These are phyloP conservation scores for Pagetopsis macropterus DNA, from an alignment of 2,797 vertebrate species.

Conservation along the genomic window DNA sequence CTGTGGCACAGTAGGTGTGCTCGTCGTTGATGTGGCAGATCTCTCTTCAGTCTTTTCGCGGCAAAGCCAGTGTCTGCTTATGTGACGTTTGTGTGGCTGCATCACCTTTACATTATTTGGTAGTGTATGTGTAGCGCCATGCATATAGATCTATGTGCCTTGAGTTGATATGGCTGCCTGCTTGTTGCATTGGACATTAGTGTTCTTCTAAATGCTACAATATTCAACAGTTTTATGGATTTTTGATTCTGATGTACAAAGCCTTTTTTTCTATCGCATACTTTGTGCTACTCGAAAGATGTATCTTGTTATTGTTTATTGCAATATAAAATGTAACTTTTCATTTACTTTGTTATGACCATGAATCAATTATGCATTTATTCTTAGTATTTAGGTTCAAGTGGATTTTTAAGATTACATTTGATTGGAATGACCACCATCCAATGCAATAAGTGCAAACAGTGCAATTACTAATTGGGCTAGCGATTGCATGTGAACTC, in stretches of 20 bases:
- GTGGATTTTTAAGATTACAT: constrained; percentile 40
- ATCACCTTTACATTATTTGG: constrained; percentile 51
- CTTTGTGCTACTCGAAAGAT: constrained; percentile 41
- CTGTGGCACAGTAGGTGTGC: constrained; percentile 48
- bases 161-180: constrained; percentile 78
- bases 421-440: constrained; percentile 50
- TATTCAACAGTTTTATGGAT: constrained; percentile 54
- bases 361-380: constrained; percentile 67
- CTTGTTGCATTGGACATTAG: constrained; percentile 75
- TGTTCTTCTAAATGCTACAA: constrained; percentile 63
- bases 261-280: constrained; percentile 57
- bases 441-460: constrained; percentile 56
- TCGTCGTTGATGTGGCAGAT: constrained; percentile 58
- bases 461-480: constrained; percentile 53
- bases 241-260: constrained; percentile 64
- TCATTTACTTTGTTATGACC: constrained; percentile 53
- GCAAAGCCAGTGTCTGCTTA: constrained; percentile 68
- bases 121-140: constrained; percentile 72
- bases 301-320: constrained; percentile 48
- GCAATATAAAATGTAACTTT: constrained; percentile 59
- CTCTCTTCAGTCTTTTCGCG: constrained; percentile 58
- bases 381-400: constrained; percentile 40
- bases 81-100: constrained; percentile 61
- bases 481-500: constrained; percentile 74
- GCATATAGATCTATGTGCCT: constrained; percentile 84